These are phyloP conservation scores for Drosophila leontia DNA, from an alignment of 1,140 invertebrate species.

Conservation along the genomic window DNA sequence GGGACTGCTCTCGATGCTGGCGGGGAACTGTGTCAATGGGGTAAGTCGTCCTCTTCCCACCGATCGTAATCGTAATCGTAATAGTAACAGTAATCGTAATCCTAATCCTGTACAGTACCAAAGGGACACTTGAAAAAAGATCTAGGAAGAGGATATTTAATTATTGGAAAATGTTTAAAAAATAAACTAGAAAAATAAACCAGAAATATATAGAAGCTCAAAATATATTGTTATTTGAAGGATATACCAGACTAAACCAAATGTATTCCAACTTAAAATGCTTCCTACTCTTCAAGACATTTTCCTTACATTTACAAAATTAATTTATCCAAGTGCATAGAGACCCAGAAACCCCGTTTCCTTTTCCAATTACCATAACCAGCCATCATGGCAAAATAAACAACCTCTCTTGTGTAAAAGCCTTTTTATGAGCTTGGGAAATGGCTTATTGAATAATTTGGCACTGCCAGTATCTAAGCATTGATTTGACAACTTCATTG, in stretches of 20 bases:
- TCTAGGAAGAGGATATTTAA: neutral
- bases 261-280: neutral
- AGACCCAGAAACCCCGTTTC: slow-evolving; percentile 2
- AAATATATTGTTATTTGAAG: neutral
- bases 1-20: slow-evolving; percentile 60
- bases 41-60: slow-evolving; percentile 62
- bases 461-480: slow-evolving; percentile 4
- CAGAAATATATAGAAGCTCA: neutral
- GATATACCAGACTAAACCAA: neutral
- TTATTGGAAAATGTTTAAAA: too few species aligned
- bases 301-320: neutral
- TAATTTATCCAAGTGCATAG: neutral
- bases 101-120: neutral
- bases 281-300: neutral
- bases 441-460: slow-evolving; percentile 51
- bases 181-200: too few species aligned
- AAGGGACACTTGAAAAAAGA: neutral
- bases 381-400: slow-evolving; percentile 42
- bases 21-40: slow-evolving; percentile 84
- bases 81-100: slow-evolving; percentile 5
- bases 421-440: slow-evolving; percentile 60
- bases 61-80: slow-evolving; percentile 6
- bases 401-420: slow-evolving; percentile 23
- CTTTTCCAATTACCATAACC: slow-evolving; percentile 12
- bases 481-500: slow-evolving; percentile 75